phyloP scores from a whole-genome alignment of 1,140 invertebrate species.

The Meteorus sp. region DNA sequence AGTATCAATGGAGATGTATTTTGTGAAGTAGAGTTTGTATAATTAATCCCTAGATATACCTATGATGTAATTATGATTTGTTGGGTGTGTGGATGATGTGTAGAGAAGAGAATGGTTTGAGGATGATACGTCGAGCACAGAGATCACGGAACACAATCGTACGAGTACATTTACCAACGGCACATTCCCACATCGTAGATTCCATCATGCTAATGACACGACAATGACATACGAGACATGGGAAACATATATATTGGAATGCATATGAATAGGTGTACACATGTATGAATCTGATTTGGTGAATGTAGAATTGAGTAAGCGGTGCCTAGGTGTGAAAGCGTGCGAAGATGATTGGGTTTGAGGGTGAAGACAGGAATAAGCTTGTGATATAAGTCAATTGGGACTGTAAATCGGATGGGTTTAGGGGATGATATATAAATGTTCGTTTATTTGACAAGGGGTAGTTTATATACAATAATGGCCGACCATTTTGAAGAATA shows the following conservation, averaged over 20 bases:
- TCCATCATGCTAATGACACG: conserved; percentile 24
- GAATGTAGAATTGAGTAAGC: no score
- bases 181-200: conserved; percentile 13
- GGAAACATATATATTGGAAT: neutral
- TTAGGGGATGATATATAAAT: neutral
- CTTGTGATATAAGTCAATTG: conserved; percentile 18
- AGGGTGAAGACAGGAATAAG: neutral
- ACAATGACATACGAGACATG: conserved; percentile 16
- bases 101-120: neutral
- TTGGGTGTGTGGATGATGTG: no score
- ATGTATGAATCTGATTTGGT: neutral
- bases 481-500: no score
- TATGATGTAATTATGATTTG: no score
- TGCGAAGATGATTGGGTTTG: neutral
- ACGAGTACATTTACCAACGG: neutral
- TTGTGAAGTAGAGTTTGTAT: no score
- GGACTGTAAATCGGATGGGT: neutral
- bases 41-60: no score
- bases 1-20: no score
- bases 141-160: no score
- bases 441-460: no score
- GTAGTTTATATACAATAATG: no score
- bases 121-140: conserved; percentile 5
- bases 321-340: neutral
- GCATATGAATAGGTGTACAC: neutral